A percentile compares a stretch with the other conserved stretches of the same genome.
phyloP scores from a whole-genome alignment of 1,140 invertebrate genomes.

The Cherax destructor region DNA sequence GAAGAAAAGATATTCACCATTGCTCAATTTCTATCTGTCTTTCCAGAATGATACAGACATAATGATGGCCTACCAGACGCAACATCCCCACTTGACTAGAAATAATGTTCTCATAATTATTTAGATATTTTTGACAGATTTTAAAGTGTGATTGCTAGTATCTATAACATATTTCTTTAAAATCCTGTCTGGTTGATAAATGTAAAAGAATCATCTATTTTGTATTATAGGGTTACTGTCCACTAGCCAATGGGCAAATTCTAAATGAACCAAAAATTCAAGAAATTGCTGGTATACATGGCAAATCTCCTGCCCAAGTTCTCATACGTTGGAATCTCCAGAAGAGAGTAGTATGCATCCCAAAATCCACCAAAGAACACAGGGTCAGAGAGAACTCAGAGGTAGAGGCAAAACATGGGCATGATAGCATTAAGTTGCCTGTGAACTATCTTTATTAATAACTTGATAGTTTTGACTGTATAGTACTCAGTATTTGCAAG shows the following conservation, averaged over 20 bases:
- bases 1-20: no score
- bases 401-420: constrained; percentile 73
- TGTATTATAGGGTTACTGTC: constrained; percentile 75
- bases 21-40: no score
- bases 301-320: constrained; percentile 84
- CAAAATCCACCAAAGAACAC: constrained; percentile 83
- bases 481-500: not conserved
- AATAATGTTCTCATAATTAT: no score
- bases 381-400: constrained; percentile 85
- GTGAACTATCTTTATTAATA: not conserved
- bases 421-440: constrained; percentile 4
- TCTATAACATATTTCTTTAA: not conserved
- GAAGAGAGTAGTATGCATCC: constrained; percentile 84
- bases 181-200: not conserved
- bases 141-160: not conserved
- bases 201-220: constrained; percentile 22
- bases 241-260: constrained; percentile 80
- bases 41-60: no score
- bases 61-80: no score
- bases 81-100: no score
- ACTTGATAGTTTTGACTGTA: not conserved
- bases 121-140: not conserved
- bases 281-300: constrained; percentile 81
- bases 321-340: constrained; percentile 84
- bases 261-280: constrained; percentile 80